Percentiles rank a stretch among this genome's conserved stretches.
These are phyloP conservation scores for Coryphaenoides rupestris DNA, from an alignment of 2,113 vertebrate genomes.

Conservation along the genomic window DNA sequence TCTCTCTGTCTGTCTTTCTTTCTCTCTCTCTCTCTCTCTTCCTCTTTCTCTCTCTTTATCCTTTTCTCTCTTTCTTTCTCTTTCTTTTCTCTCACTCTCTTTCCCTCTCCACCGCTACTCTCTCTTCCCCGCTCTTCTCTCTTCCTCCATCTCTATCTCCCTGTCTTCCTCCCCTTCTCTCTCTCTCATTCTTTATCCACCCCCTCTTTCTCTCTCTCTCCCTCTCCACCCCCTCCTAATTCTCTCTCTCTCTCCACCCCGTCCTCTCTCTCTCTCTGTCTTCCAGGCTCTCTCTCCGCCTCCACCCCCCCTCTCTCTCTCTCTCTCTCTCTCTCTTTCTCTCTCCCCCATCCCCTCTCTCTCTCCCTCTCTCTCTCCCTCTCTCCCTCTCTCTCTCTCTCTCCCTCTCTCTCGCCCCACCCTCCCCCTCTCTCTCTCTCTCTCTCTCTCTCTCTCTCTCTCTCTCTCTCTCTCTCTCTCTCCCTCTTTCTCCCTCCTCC, in stretches of 20 bases:
- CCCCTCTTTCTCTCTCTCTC: neutral
- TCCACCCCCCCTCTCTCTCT: neutral
- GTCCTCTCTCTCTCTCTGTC: neutral
- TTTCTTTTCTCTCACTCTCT: neutral
- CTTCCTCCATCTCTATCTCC: neutral
- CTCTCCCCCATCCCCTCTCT: neutral
- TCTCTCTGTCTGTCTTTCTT: slow-evolving; percentile 15
- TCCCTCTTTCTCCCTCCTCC: too few relatives aligned
- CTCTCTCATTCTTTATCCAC: neutral
- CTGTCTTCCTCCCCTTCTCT: slow-evolving; percentile 5
- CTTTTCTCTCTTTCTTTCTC: neutral
- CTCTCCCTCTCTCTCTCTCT: slow-evolving; percentile 1
- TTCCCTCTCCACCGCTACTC: neutral
- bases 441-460: too few relatives aligned
- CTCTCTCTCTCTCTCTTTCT: neutral
- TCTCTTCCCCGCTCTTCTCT: neutral
- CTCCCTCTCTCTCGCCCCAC: neutral
- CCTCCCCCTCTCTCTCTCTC: neutral
- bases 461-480: too few relatives aligned
- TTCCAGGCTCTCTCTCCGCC: slow-evolving; percentile 8
- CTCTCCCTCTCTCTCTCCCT: neutral
- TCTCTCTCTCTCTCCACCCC: neutral
- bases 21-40: neutral
- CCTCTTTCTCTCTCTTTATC: neutral
- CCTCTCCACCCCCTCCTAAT: slow-evolving; percentile 4